Percentiles rank a stretch among this genome's conserved stretches.
These are phyloP conservation scores for Archaeoteleia sp. DNA, from an alignment of 2,888 invertebrate species.

Conservation along the genomic window DNA sequence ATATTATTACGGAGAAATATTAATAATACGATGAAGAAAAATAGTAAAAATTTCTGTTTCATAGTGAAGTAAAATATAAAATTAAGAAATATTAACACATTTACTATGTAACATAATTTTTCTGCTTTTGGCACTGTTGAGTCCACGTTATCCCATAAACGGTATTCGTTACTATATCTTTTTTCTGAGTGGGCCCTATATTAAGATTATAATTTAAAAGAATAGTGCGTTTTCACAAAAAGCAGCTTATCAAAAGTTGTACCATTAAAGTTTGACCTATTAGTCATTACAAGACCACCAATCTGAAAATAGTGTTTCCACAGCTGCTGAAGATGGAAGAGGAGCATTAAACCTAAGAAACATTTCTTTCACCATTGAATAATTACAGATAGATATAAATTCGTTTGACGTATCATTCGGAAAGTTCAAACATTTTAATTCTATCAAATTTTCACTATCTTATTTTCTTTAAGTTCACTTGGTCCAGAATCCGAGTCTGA, in stretches of 20 bases:
- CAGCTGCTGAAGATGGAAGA: constrained; percentile 16
- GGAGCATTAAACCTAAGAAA: constrained; percentile 19
- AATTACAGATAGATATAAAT: neutral
- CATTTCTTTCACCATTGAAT: constrained; percentile 9
- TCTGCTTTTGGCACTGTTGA: no score
- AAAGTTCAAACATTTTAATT: constrained; percentile 6
- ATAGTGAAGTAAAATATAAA: no score
- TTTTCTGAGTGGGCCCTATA: no score
- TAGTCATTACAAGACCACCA: constrained; percentile 13
- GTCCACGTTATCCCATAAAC: no score
- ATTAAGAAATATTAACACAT: no score
- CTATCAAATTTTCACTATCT: neutral
- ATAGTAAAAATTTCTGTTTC: no score
- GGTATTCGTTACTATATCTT: no score
- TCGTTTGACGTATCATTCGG: constrained; percentile 2
- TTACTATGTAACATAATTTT: no score
- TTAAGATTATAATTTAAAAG: no score
- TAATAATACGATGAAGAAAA: no score
- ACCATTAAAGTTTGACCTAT: neutral
- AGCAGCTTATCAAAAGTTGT: constrained; percentile 3
- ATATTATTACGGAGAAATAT: no score
- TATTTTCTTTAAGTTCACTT: no score
- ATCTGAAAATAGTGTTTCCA: constrained; percentile 20
- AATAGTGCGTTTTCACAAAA: neutral
- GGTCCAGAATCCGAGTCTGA: neutral